phyloP scores from a whole-genome alignment of 2,113 vertebrate species.

The Chlorodrepanis virens region DNA sequence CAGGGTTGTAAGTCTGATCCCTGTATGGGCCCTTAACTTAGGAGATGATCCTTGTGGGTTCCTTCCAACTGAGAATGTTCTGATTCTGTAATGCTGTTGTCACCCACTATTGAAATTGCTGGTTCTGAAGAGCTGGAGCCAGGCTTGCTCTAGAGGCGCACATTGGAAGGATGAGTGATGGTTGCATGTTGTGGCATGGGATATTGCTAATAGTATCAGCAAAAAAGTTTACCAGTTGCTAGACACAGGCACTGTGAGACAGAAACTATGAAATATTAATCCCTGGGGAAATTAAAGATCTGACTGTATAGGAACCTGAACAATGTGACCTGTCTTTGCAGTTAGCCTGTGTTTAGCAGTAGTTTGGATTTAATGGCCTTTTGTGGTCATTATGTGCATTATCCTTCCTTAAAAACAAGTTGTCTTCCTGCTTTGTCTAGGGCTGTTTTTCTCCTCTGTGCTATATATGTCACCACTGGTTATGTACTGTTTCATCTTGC shows the following conservation, averaged over 20 bases:
- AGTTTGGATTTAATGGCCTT: not conserved
- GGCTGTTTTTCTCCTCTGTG: not conserved
- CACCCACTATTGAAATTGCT: not conserved
- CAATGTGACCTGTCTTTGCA: not conserved
- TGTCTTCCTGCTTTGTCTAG: not conserved
- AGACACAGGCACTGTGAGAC: not conserved
- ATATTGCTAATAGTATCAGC: not conserved
- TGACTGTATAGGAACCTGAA: not conserved
- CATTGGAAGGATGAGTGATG: not conserved
- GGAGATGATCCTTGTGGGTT: not conserved
- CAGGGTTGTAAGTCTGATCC: not conserved
- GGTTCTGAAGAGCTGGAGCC: not conserved
- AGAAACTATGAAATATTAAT: not conserved
- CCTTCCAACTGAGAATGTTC: not conserved
- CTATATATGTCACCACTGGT: not conserved
- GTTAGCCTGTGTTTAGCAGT: not conserved
- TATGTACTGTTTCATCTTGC: not conserved
- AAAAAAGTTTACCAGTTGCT: not conserved
- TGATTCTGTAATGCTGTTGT: not conserved
- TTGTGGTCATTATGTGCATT: not conserved
- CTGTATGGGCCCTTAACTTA: not conserved
- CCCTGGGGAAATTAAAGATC: not conserved
- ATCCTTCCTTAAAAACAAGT: not conserved
- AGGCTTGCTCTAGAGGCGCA: not conserved
- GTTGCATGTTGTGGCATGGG: not conserved